These are phyloP conservation scores for Horisme vitalbata DNA, from an alignment of 2,888 invertebrate genomes.

Conservation along the genomic window DNA sequence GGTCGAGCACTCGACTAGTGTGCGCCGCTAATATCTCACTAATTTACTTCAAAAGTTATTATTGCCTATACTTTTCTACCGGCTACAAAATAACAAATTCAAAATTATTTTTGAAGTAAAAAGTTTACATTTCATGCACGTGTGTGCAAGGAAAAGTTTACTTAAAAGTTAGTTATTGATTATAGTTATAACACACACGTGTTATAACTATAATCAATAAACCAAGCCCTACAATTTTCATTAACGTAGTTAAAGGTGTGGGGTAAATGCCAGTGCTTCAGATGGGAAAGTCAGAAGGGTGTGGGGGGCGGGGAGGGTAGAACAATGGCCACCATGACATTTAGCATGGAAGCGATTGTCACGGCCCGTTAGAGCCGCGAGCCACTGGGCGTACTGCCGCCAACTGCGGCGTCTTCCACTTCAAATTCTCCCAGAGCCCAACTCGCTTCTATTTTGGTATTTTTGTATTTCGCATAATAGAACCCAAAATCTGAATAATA, in stretches of 20 bases:
- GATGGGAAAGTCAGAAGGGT: slow-evolving; percentile 57
- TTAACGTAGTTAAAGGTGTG: slow-evolving; percentile 64
- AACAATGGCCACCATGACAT: slow-evolving; percentile 82
- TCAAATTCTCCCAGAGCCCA: slow-evolving; percentile 59
- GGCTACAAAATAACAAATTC: no score
- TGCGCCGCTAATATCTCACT: no score
- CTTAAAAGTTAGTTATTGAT: slow-evolving; percentile 63
- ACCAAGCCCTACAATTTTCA: slow-evolving; percentile 62
- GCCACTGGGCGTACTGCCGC: slow-evolving; percentile 69
- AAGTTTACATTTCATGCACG: no score
- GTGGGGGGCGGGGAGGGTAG: slow-evolving; percentile 48
- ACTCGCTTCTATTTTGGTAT: slow-evolving; percentile 28
- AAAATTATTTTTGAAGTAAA: no score
- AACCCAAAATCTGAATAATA: slow-evolving; percentile 19
- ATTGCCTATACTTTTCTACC: no score
- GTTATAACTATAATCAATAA: slow-evolving; percentile 52
- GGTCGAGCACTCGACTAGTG: no score
- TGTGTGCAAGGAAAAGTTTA: no score
- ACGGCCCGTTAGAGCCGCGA: slow-evolving; percentile 73
- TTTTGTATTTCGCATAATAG: slow-evolving; percentile 23
- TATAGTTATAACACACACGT: slow-evolving; percentile 34
- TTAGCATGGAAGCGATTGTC: slow-evolving; percentile 81
- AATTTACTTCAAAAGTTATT: no score
- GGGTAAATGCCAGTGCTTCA: slow-evolving; percentile 71
- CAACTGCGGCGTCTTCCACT: slow-evolving; percentile 57